Evolutionary conservation across 2,797 vertebrate species (phyloP), one percentile per base, ranked within the genome.

Genomic region (Melopsittacus undulatus): DNA sequence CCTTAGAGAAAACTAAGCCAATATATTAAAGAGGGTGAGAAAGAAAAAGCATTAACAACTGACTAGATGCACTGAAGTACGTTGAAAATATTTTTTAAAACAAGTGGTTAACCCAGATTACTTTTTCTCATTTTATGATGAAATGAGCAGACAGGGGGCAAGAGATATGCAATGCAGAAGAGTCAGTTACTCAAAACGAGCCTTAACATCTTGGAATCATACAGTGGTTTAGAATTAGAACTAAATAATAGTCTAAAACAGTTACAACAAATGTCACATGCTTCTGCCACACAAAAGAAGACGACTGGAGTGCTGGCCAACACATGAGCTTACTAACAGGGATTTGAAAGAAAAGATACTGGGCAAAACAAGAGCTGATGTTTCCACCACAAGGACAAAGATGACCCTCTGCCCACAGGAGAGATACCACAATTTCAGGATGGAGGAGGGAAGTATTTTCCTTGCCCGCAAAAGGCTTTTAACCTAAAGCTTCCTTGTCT

Each of bases 391-490:
- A 74, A 73, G 49, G 48, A 74, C 2, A 5, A 36, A 77, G 54
- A 63, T 43, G 45, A 79, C 42, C 22, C 36, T 52, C 40, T 48
- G 40, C 26, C 29, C 48, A 75, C n/a, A 80, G 10, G 15, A 43
- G 8, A 18, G 51, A 23, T 26, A 21, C 10, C 19, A 45, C 21
- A 56, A 61, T 64, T 29, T n/a, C 21, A 7, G 29, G 34, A 40
- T 26, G 36, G 43, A 83, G 75, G 38, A 72, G 10, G 20, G 14
- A 22, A 63, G 11, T 27, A 54, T 84, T 68, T 74, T 8, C 36
- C 24, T 88, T 0, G 5, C 8, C 22, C 17, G 51, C 0, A 0
- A 17, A 62, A 64, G 20, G 10, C 29, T 38, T 72, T 42, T 83
- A 23, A 56, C 22, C 32, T 74, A 48, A 79, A 83, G 68, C 40